These are phyloP conservation scores for Melanocharis versteri DNA, from an alignment of 2,113 vertebrate genomes.

Conservation along the genomic window DNA sequence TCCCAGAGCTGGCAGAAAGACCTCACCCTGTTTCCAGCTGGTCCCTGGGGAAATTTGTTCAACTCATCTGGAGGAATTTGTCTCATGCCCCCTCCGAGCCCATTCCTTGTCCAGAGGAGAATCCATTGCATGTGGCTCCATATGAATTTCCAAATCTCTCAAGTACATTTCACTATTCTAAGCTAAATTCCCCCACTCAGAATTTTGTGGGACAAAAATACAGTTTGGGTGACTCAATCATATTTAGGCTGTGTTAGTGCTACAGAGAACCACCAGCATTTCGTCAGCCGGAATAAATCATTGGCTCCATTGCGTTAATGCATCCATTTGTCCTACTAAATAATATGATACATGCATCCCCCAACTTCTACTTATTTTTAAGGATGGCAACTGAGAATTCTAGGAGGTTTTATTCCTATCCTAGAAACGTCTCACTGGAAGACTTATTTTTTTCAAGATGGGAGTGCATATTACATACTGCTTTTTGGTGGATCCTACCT, in stretches of 20 bases:
- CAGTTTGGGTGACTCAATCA: neutral
- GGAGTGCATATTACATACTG: neutral
- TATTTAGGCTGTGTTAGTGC: neutral
- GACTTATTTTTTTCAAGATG: neutral
- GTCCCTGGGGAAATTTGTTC: neutral
- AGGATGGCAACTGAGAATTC: neutral
- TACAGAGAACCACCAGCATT: neutral
- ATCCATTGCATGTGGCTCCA: neutral
- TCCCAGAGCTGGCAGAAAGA: neutral
- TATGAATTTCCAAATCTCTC: neutral
- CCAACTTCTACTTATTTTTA: neutral
- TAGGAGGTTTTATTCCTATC: neutral
- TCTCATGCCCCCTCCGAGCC: fast-evolving
- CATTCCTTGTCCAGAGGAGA: neutral
- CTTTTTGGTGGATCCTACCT: neutral
- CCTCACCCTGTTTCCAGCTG: neutral
- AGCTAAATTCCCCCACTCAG: neutral
- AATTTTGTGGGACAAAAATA: neutral
- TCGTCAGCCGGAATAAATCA: neutral
- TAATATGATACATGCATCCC: neutral
- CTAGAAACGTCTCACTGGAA: neutral
- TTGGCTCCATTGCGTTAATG: neutral
- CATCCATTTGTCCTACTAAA: neutral
- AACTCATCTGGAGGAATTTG: neutral
- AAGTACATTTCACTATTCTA: neutral